These are phyloP conservation scores for Carterocephalus palaemon DNA, from an alignment of 2,888 invertebrate species.

Conservation along the genomic window DNA sequence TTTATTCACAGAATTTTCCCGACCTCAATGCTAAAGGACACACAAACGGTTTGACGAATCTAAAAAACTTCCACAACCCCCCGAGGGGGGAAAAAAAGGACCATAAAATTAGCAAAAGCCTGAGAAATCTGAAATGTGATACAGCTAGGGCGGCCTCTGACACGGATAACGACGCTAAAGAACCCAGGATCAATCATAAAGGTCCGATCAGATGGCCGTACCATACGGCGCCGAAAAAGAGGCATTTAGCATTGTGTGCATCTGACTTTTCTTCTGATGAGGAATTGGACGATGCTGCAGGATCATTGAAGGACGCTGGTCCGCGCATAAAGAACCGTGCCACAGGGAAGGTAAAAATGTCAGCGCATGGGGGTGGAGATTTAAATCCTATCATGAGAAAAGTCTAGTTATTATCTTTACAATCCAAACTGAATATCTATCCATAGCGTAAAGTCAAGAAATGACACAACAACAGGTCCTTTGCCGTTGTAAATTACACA, in stretches of 20 bases:
- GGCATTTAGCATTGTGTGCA: constrained; percentile 60
- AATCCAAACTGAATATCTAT: neutral
- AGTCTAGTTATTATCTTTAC: constrained; percentile 41
- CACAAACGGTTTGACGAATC: constrained; percentile 64
- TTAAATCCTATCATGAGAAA: constrained; percentile 66
- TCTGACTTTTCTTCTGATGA: constrained; percentile 70
- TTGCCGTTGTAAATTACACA: constrained; percentile 8
- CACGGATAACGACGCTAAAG: constrained; percentile 64
- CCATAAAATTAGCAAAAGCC: constrained; percentile 50
- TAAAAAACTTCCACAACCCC: constrained; percentile 78
- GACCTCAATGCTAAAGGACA: constrained; percentile 58
- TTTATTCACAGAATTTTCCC: constrained; percentile 72
- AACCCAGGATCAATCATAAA: constrained; percentile 51
- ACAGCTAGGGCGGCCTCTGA: constrained; percentile 64
- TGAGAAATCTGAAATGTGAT: constrained; percentile 52
- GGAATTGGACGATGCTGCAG: constrained; percentile 48
- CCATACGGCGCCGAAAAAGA: constrained; percentile 64
- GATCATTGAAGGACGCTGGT: constrained; percentile 57
- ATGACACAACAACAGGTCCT: too few relatives aligned
- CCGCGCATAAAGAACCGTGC: constrained; percentile 55
- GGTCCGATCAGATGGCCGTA: constrained; percentile 61
- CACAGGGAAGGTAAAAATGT: constrained; percentile 55
- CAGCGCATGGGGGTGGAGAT: constrained; percentile 70
- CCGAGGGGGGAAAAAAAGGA: constrained; percentile 77
- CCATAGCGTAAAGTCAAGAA: too few relatives aligned